A percentile compares a stretch with the other conserved stretches of the same genome.
Conservation (phyloP, 2,113 vertebrate genomes). For the Heterotis niloticus region DNA sequence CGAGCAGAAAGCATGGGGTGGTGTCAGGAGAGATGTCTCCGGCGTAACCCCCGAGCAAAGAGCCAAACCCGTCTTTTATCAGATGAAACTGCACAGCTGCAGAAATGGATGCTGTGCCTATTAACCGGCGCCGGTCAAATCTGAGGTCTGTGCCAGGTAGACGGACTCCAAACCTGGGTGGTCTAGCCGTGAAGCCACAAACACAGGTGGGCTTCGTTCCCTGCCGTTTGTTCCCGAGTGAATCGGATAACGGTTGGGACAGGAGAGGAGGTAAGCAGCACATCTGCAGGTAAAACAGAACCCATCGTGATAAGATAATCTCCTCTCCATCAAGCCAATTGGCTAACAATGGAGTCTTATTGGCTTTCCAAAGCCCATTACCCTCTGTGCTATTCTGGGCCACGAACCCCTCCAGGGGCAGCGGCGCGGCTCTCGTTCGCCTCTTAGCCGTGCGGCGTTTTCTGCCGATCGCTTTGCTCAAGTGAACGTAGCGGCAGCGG, state of each 20-base stretch:
- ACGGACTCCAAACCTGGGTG: background rate
- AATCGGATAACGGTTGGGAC: background rate
- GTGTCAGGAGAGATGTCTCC: no score
- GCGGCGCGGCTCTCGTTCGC: background rate
- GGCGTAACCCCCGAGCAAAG: no score
- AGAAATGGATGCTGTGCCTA: background rate
- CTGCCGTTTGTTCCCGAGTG: background rate
- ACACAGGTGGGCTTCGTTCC: constrained; percentile 15
- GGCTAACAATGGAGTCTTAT: constrained; percentile 46
- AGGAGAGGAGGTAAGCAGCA: background rate
- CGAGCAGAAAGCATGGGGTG: background rate
- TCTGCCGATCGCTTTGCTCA: background rate
- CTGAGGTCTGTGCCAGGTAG: background rate
- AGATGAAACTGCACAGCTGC: no score
- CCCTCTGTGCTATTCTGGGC: constrained; percentile 55
- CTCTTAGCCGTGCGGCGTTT: background rate
- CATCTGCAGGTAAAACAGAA: constrained; percentile 38
- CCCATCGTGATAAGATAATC: constrained; percentile 47
- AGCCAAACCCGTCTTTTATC: no score
- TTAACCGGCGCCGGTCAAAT: background rate
- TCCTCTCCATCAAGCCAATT: constrained; percentile 37
- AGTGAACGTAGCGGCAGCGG: no score
- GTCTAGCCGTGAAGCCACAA: background rate
- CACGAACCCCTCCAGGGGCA: background rate
- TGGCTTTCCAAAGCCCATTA: constrained; percentile 52